Base-by-base conservation (phyloP, 2,113 vertebrate species). In the Hemichromis elongatus region DNA sequence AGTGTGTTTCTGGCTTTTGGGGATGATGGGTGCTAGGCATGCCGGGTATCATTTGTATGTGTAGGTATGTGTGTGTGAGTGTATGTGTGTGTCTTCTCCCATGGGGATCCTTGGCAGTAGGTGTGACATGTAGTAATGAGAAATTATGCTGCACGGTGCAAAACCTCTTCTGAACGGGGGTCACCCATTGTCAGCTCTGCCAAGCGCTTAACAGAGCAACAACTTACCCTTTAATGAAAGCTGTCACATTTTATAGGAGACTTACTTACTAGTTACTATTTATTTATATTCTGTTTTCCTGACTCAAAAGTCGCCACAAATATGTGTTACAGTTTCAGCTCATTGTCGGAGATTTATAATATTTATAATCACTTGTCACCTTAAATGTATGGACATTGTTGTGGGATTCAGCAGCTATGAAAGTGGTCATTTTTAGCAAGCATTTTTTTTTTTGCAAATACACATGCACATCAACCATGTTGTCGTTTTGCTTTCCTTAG, bases 111-210 rank as follows among this genome's bases (percentile, higher is more conserved):
- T 91, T 93, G 91, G 92, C 89, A 94, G 93, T 93, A 93, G 92
- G 92, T 93, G 95, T 95, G 94, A 94, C 93, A 92, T 92, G 92
- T 92, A 92, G 93, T 94, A 95, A 94, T 95, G 89, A 92, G 93
- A 94, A 94, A 95, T 95, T 94, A 94, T 96, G 93, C 94, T 94
- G 88, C 86, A 85, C 87, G 88, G 93, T 94, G 95, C 94, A 94
- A 90, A 94, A 95, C 93, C 92, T 95, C 84, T 86, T 89, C 82
- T 86, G 92, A 93, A 93, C 73, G 86, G 92, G 93, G 92, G 94
- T 95, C 94, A 94, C 92, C 90, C 88, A 90, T 92, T 95, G 93
- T 92, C 94, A 92, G 87, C 87, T 88, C 85, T 88, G 88, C 89
- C 89, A 92, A 90, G 90, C 79, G 18, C 83, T 26, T 88, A 92